Evolutionary conservation across 1,140 invertebrate genomes (phyloP), one percentile per base, ranked within the genome.

Genomic region (Mizuhopecten yessoensis): DNA sequence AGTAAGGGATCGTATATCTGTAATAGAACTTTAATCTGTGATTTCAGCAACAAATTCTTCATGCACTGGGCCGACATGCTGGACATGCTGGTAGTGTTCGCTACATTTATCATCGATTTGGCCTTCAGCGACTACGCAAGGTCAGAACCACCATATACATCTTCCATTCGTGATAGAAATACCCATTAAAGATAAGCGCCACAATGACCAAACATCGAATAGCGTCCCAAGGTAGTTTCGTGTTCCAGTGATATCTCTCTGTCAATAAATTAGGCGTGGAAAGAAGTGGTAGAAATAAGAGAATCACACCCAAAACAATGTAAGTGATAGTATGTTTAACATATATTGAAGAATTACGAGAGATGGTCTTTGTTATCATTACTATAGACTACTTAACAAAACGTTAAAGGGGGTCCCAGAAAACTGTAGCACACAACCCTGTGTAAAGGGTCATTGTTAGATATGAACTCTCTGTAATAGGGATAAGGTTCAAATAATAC

Each of bases 61-160:
- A 87, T 91, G 45, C 42, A 86, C 29, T 94, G 92, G 92, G 91
- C 91, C 49, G 91, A 93, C 87, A 91, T 93, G 33, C 29, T 94
- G 33, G 93, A 94, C 87, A 92, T 93, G 92, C 87, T 94, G 34
- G 42, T 94, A 33, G 93, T 94, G 0, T 75, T 92, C 87, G 91
- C 96, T 33, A 96, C 96, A 13, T 97, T 97, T 88, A 94, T 97
- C 34, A 92, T 97, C 15, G 96, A 96, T 88, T 93, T 97, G 23
- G 95, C 97, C 34, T 96, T 96, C 89, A 92, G 95, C 17, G 86
- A 88, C 86, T 93, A 93, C 87, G 91, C 88, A 88, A 92, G 92
- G 93, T 93, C 49, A 87, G 39, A 33, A 0, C 34, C 39, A 34
- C 87, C 11, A 75, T 75, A 75, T 17, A 75, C 57, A 75, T 75